Conservation (phyloP, 1,140 invertebrate species). For the Heliconius himera region DNA sequence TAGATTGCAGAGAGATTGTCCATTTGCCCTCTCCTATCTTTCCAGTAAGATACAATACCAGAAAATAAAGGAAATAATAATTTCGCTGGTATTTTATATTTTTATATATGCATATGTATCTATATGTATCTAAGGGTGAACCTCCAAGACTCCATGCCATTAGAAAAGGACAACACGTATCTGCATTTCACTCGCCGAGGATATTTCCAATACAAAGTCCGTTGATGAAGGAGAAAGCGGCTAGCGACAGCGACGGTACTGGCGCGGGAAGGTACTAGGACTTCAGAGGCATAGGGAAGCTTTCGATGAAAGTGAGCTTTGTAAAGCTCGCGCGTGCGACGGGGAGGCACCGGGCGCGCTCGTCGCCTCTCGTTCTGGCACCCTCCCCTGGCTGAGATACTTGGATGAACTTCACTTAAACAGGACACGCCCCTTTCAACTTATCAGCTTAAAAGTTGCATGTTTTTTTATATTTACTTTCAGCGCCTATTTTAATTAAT, state of each 20-base stretch:
- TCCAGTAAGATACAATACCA: too few species aligned
- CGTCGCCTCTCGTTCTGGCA: constrained; percentile 47
- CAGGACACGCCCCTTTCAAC: background rate
- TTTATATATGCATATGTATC: too few species aligned
- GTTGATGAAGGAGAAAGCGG: constrained; percentile 74
- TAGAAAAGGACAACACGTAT: constrained; percentile 18
- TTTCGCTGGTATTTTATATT: background rate
- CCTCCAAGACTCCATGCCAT: background rate
- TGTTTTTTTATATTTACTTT: too few species aligned
- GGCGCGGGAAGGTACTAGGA: constrained; percentile 80
- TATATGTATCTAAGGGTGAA: background rate
- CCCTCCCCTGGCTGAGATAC: constrained; percentile 24
- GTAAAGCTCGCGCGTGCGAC: constrained; percentile 66
- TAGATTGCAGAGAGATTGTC: too few species aligned
- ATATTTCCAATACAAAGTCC: constrained; percentile 52
- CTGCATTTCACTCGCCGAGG: constrained; percentile 43
- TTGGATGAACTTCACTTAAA: constrained; percentile 9
- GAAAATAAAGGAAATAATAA: too few species aligned
- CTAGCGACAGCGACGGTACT: constrained; percentile 71
- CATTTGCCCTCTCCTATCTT: too few species aligned
- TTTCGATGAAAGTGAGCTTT: constrained; percentile 55
- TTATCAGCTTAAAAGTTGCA: background rate
- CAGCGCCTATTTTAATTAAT: too few species aligned
- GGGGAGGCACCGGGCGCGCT: constrained; percentile 48
- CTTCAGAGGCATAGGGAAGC: constrained; percentile 53